Conservation (phyloP, 2,797 vertebrate species). For the Lateolabrax maculatus region DNA sequence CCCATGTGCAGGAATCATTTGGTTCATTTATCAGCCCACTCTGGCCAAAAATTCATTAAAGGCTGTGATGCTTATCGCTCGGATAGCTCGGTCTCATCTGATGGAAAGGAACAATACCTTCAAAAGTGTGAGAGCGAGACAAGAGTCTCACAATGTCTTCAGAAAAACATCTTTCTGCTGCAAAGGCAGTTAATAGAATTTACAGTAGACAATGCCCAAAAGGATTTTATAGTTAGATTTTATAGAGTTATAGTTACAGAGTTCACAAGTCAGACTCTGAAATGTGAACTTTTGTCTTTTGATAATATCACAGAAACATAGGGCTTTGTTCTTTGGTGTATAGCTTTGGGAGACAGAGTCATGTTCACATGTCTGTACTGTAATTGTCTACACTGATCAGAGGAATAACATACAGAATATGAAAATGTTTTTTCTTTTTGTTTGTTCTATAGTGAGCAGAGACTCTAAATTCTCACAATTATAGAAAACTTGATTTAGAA, state of each 20-base stretch:
- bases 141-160: conserved; percentile 41
- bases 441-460: background rate
- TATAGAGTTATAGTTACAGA: no score
- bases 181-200: conserved; percentile 17
- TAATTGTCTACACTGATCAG: conserved; percentile 9
- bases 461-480: background rate
- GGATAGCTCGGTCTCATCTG: conserved; percentile 20
- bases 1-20: conserved; percentile 35
- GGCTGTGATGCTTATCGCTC: conserved; percentile 17
- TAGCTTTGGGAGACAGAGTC: conserved; percentile 13
- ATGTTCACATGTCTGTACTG: conserved; percentile 1
- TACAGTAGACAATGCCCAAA: conserved; percentile 17
- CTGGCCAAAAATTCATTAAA: conserved; percentile 51
- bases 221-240: conserved; percentile 11
- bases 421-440: background rate
- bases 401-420: background rate
- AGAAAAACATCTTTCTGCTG: conserved; percentile 35
- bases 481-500: background rate
- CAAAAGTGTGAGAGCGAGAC: conserved; percentile 26
- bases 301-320: conserved; percentile 23
- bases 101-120: conserved; percentile 44
- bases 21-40: conserved; percentile 57
- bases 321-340: conserved; percentile 20
- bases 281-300: conserved; percentile 14
- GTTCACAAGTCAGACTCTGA: conserved; percentile 5